Conservation (phyloP, 2,113 vertebrate genomes). For the Boleophthalmus pectinirostris region DNA sequence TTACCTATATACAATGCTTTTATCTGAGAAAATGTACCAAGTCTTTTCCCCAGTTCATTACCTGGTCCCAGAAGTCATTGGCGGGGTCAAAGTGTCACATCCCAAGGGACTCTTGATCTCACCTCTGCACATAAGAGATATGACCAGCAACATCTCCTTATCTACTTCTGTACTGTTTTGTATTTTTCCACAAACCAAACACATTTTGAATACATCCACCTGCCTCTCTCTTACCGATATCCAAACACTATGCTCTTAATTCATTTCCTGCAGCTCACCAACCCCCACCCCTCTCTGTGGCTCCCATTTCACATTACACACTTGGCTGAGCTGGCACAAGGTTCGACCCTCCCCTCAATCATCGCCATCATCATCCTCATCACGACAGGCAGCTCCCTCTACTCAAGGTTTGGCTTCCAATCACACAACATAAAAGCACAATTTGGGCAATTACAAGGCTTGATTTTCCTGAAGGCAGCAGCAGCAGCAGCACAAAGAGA, state of each 20-base stretch:
- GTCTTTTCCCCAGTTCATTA: constrained; percentile 65
- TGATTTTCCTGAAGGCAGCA: constrained; percentile 3
- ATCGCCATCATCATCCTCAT: neutral
- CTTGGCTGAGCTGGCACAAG: constrained; percentile 82
- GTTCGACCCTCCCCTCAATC: constrained; percentile 34
- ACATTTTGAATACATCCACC: constrained; percentile 7
- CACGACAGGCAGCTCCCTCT: constrained; percentile 14
- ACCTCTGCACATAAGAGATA: constrained; percentile 40
- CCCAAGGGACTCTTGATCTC: constrained; percentile 51
- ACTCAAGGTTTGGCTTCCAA: constrained; percentile 22
- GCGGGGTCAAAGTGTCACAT: constrained; percentile 54
- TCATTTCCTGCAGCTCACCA: constrained; percentile 14
- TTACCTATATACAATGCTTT: neutral
- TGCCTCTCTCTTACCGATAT: neutral
- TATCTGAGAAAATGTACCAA: constrained; percentile 9
- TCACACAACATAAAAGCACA: constrained; percentile 44
- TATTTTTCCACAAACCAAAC: constrained; percentile 19
- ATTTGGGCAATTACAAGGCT: constrained; percentile 34
- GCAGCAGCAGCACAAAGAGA: neutral
- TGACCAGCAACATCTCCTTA: constrained; percentile 50
- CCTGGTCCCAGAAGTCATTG: constrained; percentile 55
- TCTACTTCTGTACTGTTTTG: constrained; percentile 17
- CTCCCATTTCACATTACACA: constrained; percentile 91
- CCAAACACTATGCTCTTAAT: constrained; percentile 29
- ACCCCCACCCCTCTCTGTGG: constrained; percentile 25